Base-by-base conservation (phyloP, 2,888 invertebrate species). In the Dryobota labecula region DNA sequence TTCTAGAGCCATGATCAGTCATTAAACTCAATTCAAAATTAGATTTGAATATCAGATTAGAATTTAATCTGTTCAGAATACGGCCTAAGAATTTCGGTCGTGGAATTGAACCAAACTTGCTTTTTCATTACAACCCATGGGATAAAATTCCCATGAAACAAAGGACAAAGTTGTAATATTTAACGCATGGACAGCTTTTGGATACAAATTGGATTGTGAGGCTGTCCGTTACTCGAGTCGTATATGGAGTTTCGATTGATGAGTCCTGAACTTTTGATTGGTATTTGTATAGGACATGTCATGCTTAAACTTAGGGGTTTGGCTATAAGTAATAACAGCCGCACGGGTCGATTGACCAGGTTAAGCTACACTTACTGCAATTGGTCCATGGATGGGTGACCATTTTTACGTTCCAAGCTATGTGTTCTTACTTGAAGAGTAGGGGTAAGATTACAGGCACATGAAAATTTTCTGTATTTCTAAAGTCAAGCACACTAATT, bases 11-110 rank as follows among this genome's bases (percentile, higher is more conserved):
- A 43, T 20, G 43, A 73, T 76, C 36, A 45, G 13, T 76, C 36
- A 51, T 73, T 45, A 73, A 73, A 68, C 36, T 51, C 38, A 15
- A 57, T 45, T 73, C 49, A 51, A 45, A 73, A 73, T 57, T 30
- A 45, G 43, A 76, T 73, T 69, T 69, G 38, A 69, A 77, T 76
- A 57, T 43, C 13, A 56, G 60, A 78, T 71, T 33, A 43, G 24
- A 57, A 78, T 61, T 70, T 78, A 70, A 74, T 78, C 18, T 47
- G 36, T 58, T 20, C 7, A 41, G 18, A 33, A 27, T 20, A 38
- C 38, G 43, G 4, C 41, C 8, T 43, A 70, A 36, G 36, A 54
- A 56, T 43, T 70, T 77, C 15, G 6, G 20, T 78, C 54, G n/a
- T 77, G n/a, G 54, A 58, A 18, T 2, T 7, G 6, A 60, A 27